Base-by-base conservation (phyloP, 2,113 vertebrate species). In the Limanda limanda region DNA sequence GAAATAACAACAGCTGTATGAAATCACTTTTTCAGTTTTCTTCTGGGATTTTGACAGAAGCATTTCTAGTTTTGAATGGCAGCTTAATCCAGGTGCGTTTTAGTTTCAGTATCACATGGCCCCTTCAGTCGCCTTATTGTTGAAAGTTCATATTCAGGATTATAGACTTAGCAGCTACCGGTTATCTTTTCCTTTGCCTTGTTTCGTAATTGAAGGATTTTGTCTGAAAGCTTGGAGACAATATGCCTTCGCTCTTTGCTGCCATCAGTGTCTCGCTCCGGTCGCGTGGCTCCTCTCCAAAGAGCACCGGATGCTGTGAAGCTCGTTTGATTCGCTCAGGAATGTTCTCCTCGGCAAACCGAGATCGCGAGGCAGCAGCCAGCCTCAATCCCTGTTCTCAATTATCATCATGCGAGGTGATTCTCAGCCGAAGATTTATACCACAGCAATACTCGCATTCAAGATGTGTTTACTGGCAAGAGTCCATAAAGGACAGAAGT, bases 301-400 rank as follows among this genome's bases (percentile, higher is more conserved):
- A 86, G 51, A 2, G 3, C 60, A 37, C 76, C 71, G 83, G 90
- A 88, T 86, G 83, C 82, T 78, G 70, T 24, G 81, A 84, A 77
- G 79, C 79, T 91, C 63, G 8, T 86, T 84, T 84, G 83, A 88
- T 84, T 88, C 76, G 64, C 78, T 78, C 80, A 87, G 90, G 88
- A 91, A 91, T 93, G 87, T 71, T 83, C 77, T 81, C 59, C 54
- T 74, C 27, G 75, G 68, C 86, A 91, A 87, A 74, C 68, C 25
- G 74, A 74, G 78, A 85, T 89, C 70, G 84, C 45, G 78, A 90
- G 79, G 68, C 88, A 51, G 72, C 77, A 54, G 81, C 73, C 70
- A 72, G 68, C 48, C 76, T 82, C 75, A 1, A 55, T 81, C 77
- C 64, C 92, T 94, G 92, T 91, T 94, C 89, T 87, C 78, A 92